phyloP scores from a whole-genome alignment of 2,113 vertebrate species.

The Salvator merianae region DNA sequence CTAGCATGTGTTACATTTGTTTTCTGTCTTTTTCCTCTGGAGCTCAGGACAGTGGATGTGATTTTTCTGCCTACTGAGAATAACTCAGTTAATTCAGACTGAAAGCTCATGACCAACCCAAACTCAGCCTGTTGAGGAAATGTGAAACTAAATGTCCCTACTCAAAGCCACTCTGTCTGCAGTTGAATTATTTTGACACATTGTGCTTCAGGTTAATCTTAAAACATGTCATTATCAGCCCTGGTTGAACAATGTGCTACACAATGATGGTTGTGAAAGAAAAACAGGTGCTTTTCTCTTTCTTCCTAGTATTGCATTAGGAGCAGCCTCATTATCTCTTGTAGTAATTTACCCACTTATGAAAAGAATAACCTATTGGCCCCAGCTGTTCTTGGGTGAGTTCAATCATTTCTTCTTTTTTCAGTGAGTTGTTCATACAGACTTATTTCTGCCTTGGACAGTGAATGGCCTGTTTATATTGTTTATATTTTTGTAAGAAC shows the following conservation, averaged over 20 bases:
- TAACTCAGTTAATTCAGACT: background rate
- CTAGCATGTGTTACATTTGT: background rate
- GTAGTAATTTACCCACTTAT: constrained; percentile 91
- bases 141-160: background rate
- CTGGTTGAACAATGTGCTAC: background rate
- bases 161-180: background rate
- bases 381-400: constrained; percentile 90
- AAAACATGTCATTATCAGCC: background rate
- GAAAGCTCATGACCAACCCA: background rate
- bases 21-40: too few species aligned
- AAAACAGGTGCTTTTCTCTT: constrained; percentile 11
- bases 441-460: background rate
- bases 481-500: background rate
- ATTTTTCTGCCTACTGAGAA: background rate
- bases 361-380: constrained; percentile 97
- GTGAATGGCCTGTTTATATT: background rate
- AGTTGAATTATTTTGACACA: background rate
- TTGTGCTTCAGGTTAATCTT: background rate
- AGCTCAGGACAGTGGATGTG: background rate
- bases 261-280: background rate
- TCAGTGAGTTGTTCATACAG: background rate
- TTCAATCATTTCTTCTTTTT: background rate
- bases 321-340: constrained; percentile 87
- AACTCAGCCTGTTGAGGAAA: background rate
- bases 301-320: constrained; percentile 84